These are phyloP conservation scores for Illadopsis cleaveri DNA, from an alignment of 2,113 vertebrate genomes.

Conservation along the genomic window DNA sequence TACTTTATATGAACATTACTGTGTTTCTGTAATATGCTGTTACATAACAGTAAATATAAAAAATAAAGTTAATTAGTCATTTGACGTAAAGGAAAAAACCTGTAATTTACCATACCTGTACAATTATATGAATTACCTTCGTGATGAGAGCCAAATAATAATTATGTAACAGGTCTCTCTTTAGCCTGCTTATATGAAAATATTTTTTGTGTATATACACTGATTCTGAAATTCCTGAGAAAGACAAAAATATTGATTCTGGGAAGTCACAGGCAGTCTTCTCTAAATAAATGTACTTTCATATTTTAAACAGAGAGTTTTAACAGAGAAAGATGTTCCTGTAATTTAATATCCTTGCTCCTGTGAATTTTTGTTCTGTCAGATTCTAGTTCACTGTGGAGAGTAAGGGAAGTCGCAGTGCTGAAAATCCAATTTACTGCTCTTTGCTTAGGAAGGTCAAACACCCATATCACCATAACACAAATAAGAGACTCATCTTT, in stretches of 20 bases:
- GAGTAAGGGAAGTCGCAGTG: background rate
- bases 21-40: background rate
- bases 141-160: conserved; percentile 15
- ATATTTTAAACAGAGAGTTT: background rate
- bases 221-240: background rate
- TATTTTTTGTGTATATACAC: background rate
- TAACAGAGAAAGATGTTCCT: background rate
- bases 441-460: background rate
- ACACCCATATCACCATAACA: background rate
- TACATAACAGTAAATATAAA: conserved; percentile 5
- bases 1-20: background rate
- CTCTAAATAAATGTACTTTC: background rate
- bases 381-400: background rate
- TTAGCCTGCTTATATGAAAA: background rate
- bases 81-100: background rate
- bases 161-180: background rate
- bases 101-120: background rate
- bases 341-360: background rate
- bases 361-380: background rate
- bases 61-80: conserved; percentile 19
- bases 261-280: background rate
- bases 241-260: background rate
- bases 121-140: background rate
- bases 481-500: background rate
- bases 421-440: background rate